Evolutionary conservation across 23 tunicate genomes (phyloP).

Genomic region (Botrylloides violaceus): DNA sequence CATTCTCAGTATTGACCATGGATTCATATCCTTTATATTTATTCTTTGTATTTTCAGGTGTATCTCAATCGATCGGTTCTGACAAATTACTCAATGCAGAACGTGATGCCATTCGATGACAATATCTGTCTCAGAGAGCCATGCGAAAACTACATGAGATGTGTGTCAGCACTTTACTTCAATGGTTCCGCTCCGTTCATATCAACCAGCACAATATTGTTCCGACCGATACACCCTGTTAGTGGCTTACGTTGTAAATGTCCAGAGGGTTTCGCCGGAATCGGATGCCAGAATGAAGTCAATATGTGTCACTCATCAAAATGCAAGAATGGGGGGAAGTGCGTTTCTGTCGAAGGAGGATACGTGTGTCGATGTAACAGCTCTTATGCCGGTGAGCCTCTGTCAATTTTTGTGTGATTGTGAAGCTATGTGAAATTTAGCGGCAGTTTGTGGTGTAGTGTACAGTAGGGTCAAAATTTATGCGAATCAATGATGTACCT

Average conservation of each 20-base stretch:
- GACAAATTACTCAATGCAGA: conserved; percentile 35
- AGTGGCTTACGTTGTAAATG: conserved; percentile 60
- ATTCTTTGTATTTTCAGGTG: conserved; percentile 35
- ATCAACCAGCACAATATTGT: conserved; percentile 58
- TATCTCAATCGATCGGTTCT: conserved; percentile 66
- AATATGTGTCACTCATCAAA: conserved; percentile 66
- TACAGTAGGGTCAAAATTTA: too few species aligned
- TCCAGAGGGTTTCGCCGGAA: conserved; percentile 83
- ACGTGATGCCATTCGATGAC: conserved; percentile 92
- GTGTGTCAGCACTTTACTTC: conserved; percentile 74
- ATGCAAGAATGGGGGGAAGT: conserved; percentile 50
- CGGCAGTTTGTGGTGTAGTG: too few species aligned
- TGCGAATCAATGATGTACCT: too few species aligned
- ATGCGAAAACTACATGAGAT: conserved; percentile 91
- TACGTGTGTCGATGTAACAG: conserved; percentile 47
- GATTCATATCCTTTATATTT: too few species aligned
- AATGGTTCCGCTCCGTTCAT: conserved; percentile 90
- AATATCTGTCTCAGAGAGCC: conserved; percentile 93
- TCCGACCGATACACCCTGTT: conserved; percentile 88
- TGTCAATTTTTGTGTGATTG: too few species aligned
- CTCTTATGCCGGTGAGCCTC: conserved; percentile 27
- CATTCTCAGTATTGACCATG: too few species aligned
- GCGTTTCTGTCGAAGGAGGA: conserved; percentile 62
- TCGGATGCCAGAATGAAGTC: conserved; percentile 71
- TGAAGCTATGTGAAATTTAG: too few species aligned